These are phyloP conservation scores for Hydropsyche tenuis DNA, from an alignment of 1,140 invertebrate genomes.

Conservation along the genomic window DNA sequence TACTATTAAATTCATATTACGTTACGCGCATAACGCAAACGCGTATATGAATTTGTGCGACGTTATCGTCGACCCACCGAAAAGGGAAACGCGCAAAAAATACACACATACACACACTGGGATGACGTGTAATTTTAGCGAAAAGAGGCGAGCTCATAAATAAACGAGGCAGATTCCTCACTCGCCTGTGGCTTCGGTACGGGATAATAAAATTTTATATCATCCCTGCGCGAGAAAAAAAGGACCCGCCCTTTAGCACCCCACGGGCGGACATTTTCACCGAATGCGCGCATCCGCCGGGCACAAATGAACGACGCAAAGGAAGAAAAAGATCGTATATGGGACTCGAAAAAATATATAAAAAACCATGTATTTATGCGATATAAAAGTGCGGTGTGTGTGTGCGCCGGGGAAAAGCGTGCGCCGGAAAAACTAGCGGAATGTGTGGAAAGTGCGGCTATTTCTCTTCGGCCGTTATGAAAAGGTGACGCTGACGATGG, in stretches of 20 bases:
- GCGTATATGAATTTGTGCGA: conserved; percentile 22
- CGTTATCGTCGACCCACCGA: conserved; percentile 13
- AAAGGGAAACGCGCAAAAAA: background rate
- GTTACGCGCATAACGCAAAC: conserved; percentile 3
- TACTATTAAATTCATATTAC: conserved; percentile 26
- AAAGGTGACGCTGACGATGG: conserved; percentile 31
- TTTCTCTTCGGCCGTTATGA: conserved; percentile 25
- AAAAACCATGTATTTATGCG: background rate
- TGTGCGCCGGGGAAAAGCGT: background rate
- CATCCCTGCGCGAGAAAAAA: conserved; percentile 25
- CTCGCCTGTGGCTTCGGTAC: conserved; percentile 30
- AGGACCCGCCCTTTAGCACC: conserved; percentile 13
- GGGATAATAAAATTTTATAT: conserved; percentile 38
- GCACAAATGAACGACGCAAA: background rate
- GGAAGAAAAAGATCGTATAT: background rate
- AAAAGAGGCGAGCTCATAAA: conserved; percentile 32
- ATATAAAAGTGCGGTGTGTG: background rate
- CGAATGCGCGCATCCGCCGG: conserved; percentile 9
- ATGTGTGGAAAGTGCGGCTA: conserved; percentile 26
- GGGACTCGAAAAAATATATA: background rate
- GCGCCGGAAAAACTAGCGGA: conserved; percentile 8
- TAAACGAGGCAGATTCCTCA: conserved; percentile 33
- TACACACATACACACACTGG: background rate
- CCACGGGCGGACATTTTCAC: conserved; percentile 28
- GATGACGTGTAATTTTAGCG: conserved; percentile 35